Base-by-base conservation (phyloP, 2,888 invertebrate species). In the Chrysomela aeneicollis region DNA sequence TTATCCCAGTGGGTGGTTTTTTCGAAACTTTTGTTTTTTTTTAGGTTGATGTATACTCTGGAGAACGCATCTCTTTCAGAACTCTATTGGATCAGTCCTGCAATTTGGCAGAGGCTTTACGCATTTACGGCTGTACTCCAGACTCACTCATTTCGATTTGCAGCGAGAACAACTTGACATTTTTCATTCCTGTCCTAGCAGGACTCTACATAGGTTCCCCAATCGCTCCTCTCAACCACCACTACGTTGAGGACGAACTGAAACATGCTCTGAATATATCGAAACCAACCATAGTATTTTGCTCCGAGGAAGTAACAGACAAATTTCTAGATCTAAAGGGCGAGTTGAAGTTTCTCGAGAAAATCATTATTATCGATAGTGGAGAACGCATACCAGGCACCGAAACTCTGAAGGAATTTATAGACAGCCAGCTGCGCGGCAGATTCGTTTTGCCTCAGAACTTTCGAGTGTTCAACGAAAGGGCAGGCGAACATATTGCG, bases 241-340 rank as follows among this genome's bases (percentile, higher is more conserved):
- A 62, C 10, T 80, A 79, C 64, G 72, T 72, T 8, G 19, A 55
- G 49, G 63, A 63, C 5, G 78, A 78, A 69, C 50, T 76, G 26
- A 63, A 67, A 47, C 91, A 91, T 75, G 82, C 88, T 19, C 75
- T 89, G 1, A 85, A 85, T 62, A 86, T 91, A 63, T 88, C 89
- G 0, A 88, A 87, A 74, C 91, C 92, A 51, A 88, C 87, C 76
- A 81, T 87, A 54, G 85, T 91, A 69, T 89, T 92, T 76, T 86
- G 87, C 32, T 90, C 91, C 0, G 84, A 85, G 12, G 77, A 84
- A 18, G 85, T 86, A 9, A 79, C 86, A 1, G 83, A 85, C 67
- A 87, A 86, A 66, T 79, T 89, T 49, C 77, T 84, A 62, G 85
- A 87, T 64, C 85, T 87, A 61, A 83, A 85, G 59, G 18, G 57